phyloP scores from a whole-genome alignment of 2,113 vertebrate genomes.

The Sitta europaea region DNA sequence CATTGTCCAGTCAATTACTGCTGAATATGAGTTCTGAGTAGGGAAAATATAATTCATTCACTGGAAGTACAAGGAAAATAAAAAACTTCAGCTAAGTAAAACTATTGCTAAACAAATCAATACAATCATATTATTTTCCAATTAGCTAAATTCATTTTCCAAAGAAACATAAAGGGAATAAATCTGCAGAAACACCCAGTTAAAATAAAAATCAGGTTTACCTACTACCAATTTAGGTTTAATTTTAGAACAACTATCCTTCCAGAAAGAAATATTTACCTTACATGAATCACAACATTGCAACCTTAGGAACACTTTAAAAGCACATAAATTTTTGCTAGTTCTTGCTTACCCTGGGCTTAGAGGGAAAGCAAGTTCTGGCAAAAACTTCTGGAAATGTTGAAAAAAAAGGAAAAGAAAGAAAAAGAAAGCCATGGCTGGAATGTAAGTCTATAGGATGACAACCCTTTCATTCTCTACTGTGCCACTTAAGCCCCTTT shows the following conservation, averaged over 20 bases:
- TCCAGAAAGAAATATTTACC: neutral
- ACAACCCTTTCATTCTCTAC: neutral
- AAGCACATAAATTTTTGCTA: neutral
- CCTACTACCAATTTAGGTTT: neutral
- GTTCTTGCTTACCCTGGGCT: neutral
- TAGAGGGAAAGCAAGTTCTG: neutral
- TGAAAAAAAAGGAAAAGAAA: neutral
- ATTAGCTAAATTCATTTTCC: neutral
- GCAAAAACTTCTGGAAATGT: neutral
- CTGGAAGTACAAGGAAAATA: neutral
- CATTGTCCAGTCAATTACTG: neutral
- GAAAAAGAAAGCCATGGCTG: neutral
- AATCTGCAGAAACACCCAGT: neutral
- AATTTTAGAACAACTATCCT: neutral
- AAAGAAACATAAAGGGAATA: neutral
- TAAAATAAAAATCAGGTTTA: neutral
- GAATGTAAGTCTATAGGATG: neutral
- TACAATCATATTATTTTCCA: neutral
- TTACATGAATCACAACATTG: neutral
- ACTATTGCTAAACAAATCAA: constrained; percentile 43
- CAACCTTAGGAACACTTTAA: neutral
- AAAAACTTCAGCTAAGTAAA: neutral
- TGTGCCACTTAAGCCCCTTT: neutral
- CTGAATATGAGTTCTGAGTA: neutral
- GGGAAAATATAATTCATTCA: neutral